Evolutionary conservation across 1,140 invertebrate genomes (phyloP), one percentile per base, ranked within the genome.

Genomic region (Thaumetopoea pityocampa): DNA sequence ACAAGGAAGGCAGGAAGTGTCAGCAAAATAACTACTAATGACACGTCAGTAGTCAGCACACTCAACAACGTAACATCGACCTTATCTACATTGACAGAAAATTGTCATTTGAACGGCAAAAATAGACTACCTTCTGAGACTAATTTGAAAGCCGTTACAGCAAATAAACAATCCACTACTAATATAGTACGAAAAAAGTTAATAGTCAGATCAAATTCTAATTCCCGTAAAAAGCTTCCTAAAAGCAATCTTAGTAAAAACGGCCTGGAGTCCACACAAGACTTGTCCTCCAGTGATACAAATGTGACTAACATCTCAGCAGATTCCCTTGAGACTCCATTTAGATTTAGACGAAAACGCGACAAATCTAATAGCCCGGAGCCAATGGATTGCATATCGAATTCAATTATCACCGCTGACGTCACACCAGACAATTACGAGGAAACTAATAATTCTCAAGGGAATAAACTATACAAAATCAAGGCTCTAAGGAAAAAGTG

Each of bases 241-340:
- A 85, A 84, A 49, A 67, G 28, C 16, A 60, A 51, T 33, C 38
- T 60, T 6, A 38, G 64, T 0, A 81, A 84, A 37, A 58, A 50
- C 6, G 58, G 67, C 9, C 42, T 85, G 1, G 82, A 84, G 17
- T 51, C 67, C 0, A 69, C 63, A 0, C 72, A 81, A 26, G 85
- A 86, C 8, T 33, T 84, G 28, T 85, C 83, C 28, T 85, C 82
- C 7, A 85, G 80, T 8, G 83, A 83, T 32, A 85, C 84, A 0
- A 86, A 83, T 15, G 70, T 84, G 2, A 86, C 81, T 0, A 85
- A 85, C 43, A 79, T 86, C 49, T 84, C 83, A 0, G 71, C 79
- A 0, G 83, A 85, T 28, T 84, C 83, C 3, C 53, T 85, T 2
- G 82, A 86, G 15, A 68, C 79, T 0, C 81, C 82, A 1, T 85